phyloP scores from a whole-genome alignment of 2,797 vertebrate genomes.

The Australoheros facetus region DNA sequence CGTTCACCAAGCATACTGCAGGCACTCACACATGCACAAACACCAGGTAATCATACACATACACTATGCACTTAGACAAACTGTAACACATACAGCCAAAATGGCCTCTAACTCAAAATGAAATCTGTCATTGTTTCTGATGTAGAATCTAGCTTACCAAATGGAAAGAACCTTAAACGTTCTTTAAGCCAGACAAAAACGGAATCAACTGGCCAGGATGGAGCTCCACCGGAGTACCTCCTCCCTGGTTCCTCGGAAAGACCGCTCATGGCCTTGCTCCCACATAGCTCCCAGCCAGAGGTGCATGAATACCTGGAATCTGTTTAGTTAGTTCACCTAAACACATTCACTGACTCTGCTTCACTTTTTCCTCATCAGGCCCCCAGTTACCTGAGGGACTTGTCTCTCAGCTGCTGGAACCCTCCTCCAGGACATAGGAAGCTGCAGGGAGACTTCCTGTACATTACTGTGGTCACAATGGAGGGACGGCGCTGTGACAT shows the following conservation, averaged over 20 bases:
- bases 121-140: background rate
- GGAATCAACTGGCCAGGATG: constrained; percentile 74
- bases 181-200: constrained; percentile 77
- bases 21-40: constrained; percentile 75
- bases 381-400: constrained; percentile 76
- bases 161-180: constrained; percentile 79
- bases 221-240: constrained; percentile 82
- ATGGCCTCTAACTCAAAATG: background rate
- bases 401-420: constrained; percentile 86
- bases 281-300: constrained; percentile 78
- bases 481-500: constrained; percentile 81
- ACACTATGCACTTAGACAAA: background rate
- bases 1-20: constrained; percentile 81
- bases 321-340: background rate
- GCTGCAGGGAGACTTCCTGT: constrained; percentile 85
- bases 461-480: constrained; percentile 78
- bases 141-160: constrained; percentile 66
- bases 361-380: constrained; percentile 56
- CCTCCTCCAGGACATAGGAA: constrained; percentile 85
- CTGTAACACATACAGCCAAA: background rate
- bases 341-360: background rate
- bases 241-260: constrained; percentile 83
- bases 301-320: constrained; percentile 50
- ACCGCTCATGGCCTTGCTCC: constrained; percentile 82
- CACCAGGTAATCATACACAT: constrained; percentile 61